These are phyloP conservation scores for Melanocharis versteri DNA, from an alignment of 2,113 vertebrate species.

Conservation along the genomic window DNA sequence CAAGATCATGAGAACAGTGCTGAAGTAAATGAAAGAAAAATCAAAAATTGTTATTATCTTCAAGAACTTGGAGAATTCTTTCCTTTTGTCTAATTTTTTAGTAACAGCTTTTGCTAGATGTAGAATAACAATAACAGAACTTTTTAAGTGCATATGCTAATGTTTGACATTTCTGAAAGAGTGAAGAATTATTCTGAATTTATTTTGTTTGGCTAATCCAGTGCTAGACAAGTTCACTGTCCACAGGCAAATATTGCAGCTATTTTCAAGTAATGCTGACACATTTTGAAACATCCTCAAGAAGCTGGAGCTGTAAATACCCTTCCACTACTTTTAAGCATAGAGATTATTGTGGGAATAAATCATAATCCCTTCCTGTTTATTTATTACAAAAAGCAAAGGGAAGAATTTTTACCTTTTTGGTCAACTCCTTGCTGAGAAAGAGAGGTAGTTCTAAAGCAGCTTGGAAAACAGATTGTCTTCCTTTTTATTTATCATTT, in stretches of 20 bases:
- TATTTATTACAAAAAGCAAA: background rate
- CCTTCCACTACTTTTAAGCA: background rate
- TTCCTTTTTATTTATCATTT: constrained; percentile 17
- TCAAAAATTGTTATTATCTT: background rate
- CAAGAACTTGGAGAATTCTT: background rate
- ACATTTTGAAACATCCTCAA: background rate
- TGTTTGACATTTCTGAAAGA: background rate
- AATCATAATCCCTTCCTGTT: background rate
- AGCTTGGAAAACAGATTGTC: constrained; percentile 39
- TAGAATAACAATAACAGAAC: background rate
- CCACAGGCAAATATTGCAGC: background rate
- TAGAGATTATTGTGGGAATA: background rate
- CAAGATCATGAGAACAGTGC: background rate
- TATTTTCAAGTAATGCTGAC: background rate
- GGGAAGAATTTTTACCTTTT: background rate
- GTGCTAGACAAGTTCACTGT: background rate
- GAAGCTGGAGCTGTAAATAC: background rate
- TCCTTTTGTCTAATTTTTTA: background rate
- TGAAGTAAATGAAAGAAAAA: background rate
- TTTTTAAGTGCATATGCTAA: background rate
- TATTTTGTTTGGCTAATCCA: background rate
- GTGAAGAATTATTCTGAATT: background rate
- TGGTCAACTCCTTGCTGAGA: background rate
- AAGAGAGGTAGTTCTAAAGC: background rate
- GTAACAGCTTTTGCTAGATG: background rate